Conservation (phyloP, 2,113 vertebrate species). For the Podiceps cristatus region DNA sequence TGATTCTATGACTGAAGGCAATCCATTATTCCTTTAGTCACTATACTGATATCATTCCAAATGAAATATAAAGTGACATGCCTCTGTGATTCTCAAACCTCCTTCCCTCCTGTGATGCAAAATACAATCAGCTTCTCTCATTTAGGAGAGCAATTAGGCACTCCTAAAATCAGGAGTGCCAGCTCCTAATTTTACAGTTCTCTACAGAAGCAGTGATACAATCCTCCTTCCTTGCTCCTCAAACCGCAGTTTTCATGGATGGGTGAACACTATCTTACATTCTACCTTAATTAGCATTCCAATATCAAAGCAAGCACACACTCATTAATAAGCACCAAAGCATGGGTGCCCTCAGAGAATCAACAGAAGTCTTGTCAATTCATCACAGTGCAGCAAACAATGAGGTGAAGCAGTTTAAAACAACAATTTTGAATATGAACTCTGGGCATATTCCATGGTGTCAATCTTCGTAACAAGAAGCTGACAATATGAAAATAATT, state of each 20-base stretch:
- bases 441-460: not conserved
- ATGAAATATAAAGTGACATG: not conserved
- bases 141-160: too few relatives aligned
- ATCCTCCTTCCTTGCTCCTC: not conserved
- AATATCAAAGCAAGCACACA: not conserved
- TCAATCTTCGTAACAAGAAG: not conserved
- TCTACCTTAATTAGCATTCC: slow-evolving; percentile 6
- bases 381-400: not conserved
- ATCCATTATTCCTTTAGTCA: not conserved
- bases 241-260: not conserved
- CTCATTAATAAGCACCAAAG: not conserved
- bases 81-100: not conserved
- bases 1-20: not conserved
- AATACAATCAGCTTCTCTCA: not conserved
- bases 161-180: not conserved
- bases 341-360: not conserved
- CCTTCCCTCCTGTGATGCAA: not conserved
- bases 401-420: not conserved
- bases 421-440: not conserved
- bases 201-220: not conserved
- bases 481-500: not conserved
- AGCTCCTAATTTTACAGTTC: not conserved
- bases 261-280: not conserved
- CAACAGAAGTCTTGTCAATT: not conserved
- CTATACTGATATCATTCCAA: not conserved